Evolutionary conservation across 1,140 invertebrate genomes (phyloP).

Genomic region (Apocrypta bakeri): DNA sequence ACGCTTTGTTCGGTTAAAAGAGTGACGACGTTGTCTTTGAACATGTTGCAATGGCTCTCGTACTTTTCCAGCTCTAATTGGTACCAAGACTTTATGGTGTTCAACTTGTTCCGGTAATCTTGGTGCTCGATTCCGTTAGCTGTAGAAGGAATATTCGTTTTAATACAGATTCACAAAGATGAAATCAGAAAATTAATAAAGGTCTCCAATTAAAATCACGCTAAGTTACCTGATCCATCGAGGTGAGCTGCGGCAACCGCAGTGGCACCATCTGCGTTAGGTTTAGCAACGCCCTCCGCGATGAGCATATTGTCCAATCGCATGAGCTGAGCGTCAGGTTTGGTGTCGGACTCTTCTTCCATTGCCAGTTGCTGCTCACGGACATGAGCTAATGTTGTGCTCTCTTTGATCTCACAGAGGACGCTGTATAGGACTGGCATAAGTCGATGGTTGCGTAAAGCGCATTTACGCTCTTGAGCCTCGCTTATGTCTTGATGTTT

Average conservation of each 20-base stretch:
- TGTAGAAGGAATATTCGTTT: neutral
- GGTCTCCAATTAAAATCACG: too few species aligned
- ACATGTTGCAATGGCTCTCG: slow-evolving; percentile 99
- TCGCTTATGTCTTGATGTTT: neutral
- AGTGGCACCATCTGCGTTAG: slow-evolving; percentile 94
- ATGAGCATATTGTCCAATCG: slow-evolving; percentile 99
- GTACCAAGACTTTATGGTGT: slow-evolving; percentile 99
- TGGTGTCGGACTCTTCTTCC: neutral
- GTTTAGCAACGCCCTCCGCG: slow-evolving; percentile 98
- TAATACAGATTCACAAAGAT: too few species aligned
- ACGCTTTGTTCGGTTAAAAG: slow-evolving; percentile 97
- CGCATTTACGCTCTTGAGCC: neutral
- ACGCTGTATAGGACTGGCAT: slow-evolving; percentile 78
- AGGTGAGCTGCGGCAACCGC: slow-evolving; percentile 85
- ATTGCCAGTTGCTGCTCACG: slow-evolving; percentile 78
- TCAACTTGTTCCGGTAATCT: slow-evolving; percentile 98
- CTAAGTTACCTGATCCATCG: slow-evolving; percentile 78
- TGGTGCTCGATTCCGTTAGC: slow-evolving; percentile 99
- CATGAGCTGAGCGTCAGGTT: slow-evolving; percentile 97
- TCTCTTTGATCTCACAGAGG: slow-evolving; percentile 80
- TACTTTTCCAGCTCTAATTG: slow-evolving; percentile 99
- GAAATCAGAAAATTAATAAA: too few species aligned
- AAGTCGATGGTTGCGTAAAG: slow-evolving; percentile 73
- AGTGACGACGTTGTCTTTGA: slow-evolving; percentile 99
- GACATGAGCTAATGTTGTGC: slow-evolving; percentile 95